Base-by-base conservation (phyloP, 2,797 vertebrate species). In the Arnoldichthys spilopterus region DNA sequence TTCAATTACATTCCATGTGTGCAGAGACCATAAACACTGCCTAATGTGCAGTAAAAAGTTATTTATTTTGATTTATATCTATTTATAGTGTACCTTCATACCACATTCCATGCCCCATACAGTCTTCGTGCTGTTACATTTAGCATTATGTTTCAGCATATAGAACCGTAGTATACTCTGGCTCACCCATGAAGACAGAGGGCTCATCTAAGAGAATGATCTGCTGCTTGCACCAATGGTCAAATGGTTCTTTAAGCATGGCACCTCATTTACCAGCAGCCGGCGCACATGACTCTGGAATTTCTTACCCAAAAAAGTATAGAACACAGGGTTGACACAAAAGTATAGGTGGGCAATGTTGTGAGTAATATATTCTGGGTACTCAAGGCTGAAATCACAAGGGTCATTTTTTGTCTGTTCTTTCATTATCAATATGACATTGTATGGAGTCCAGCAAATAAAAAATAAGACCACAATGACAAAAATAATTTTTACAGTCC, bases 291-390 rank as follows among this genome's bases (percentile, higher is more conserved):
- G 88, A 70, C 82, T 91, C 74, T 93, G 92, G 75, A 95, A 95
- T 86, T 94, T 94, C 62, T 78, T 92, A 1, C 94, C 94, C 18
- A 95, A 87, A 59, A 95, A 94, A 0, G 93, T 95, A 70, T 94
- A 95, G 47, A 95, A 92, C 18, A 94, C 68, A 0, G 94, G 94
- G 76, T 92, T 93, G 70, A 95, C 78, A 82, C 93, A 93, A 72
- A 94, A 95, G 82, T 95, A 95, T 20, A 93, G 30, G 76, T 90
- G 89, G 11, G 93, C 90, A 6, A 95, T 49, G 72, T 86, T 87
- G 2, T 82, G 87, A 3, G 92, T 93, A 68, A 94, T 1, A 0
- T 91, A 86, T 4, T 83, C 37, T 0, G 74, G 82, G 0, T 89
- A 85, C 24, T n/a, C 67, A 0, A 82, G 74, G 0, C 2, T 80